A percentile compares a stretch with the other conserved stretches of the same genome.
phyloP scores from a whole-genome alignment of 1,140 invertebrate species.

The Sinonovacula constricta region DNA sequence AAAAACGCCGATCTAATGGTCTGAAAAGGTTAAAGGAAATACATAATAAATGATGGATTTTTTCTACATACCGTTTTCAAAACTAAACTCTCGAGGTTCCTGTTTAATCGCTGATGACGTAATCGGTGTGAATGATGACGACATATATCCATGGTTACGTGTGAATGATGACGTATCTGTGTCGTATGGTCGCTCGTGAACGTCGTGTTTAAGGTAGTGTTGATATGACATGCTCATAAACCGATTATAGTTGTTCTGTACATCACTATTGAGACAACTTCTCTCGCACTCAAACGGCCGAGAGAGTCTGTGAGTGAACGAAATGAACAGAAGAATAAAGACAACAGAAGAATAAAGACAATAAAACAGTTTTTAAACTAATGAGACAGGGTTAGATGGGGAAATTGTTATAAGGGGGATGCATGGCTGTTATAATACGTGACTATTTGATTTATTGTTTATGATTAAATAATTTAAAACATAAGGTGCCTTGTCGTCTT shows the following conservation, averaged over 20 bases:
- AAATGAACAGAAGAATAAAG: too few species aligned
- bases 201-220: constrained; percentile 40
- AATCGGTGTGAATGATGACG: constrained; percentile 39
- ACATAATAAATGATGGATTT: too few species aligned
- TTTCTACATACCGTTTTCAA: constrained; percentile 31
- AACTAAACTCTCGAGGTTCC: constrained; percentile 44
- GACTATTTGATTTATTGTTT: too few species aligned
- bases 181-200: constrained; percentile 39
- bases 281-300: not conserved
- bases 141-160: constrained; percentile 38
- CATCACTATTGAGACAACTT: constrained; percentile 13
- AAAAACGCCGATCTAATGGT: too few species aligned
- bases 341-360: too few species aligned
- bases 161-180: constrained; percentile 10
- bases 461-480: too few species aligned
- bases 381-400: too few species aligned
- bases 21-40: too few species aligned
- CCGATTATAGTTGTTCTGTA: constrained; percentile 29
- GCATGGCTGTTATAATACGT: too few species aligned
- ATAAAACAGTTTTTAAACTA: too few species aligned
- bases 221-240: constrained; percentile 49
- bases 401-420: too few species aligned
- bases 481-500: too few species aligned
- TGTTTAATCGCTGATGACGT: constrained; percentile 44
- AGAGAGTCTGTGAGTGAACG: not conserved